A percentile compares a stretch with the other conserved stretches of the same genome.
Conservation (phyloP, 2,888 invertebrate species). For the Scaptomyza tumidula region DNA sequence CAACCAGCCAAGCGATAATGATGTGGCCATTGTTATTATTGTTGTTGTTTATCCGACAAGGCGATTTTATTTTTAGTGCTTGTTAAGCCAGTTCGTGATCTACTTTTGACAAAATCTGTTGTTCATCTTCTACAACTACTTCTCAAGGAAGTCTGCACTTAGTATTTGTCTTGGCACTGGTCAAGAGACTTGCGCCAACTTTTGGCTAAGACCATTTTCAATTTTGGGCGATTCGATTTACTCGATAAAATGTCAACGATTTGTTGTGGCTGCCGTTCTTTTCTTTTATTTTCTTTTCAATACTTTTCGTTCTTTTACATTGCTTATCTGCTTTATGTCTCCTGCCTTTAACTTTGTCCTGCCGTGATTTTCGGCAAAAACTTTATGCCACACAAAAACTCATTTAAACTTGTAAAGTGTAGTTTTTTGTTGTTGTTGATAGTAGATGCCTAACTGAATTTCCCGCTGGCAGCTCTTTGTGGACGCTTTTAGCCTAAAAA, state of each 20-base stretch:
- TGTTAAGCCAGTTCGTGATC: slow-evolving; percentile 40
- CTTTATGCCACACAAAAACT: slow-evolving; percentile 63
- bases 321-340: slow-evolving; percentile 19
- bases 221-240: slow-evolving; percentile 51
- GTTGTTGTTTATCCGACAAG: slow-evolving; percentile 6
- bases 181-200: slow-evolving; percentile 42
- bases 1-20: slow-evolving; percentile 42
- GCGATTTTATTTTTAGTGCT: slow-evolving; percentile 48
- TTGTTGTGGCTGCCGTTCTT: slow-evolving; percentile 42
- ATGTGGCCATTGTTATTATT: slow-evolving; percentile 29
- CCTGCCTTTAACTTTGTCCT: slow-evolving; percentile 9
- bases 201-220: slow-evolving; percentile 40
- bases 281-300: slow-evolving; percentile 4
- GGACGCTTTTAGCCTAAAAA: slow-evolving; percentile 26
- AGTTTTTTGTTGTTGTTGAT: slow-evolving; percentile 45
- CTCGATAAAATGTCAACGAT: slow-evolving; percentile 55
- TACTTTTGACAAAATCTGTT: slow-evolving; percentile 30
- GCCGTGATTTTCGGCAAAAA: slow-evolving; percentile 47
- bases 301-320: slow-evolving; percentile 1
- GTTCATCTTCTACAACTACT: slow-evolving; percentile 3
- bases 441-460: slow-evolving; percentile 44
- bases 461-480: slow-evolving; percentile 26
- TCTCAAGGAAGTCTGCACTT: slow-evolving; percentile 25
- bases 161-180: slow-evolving; percentile 26
- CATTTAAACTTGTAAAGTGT: slow-evolving; percentile 79